Base-by-base conservation (phyloP, 2,113 vertebrate species). In the Chionodraco myersi region DNA sequence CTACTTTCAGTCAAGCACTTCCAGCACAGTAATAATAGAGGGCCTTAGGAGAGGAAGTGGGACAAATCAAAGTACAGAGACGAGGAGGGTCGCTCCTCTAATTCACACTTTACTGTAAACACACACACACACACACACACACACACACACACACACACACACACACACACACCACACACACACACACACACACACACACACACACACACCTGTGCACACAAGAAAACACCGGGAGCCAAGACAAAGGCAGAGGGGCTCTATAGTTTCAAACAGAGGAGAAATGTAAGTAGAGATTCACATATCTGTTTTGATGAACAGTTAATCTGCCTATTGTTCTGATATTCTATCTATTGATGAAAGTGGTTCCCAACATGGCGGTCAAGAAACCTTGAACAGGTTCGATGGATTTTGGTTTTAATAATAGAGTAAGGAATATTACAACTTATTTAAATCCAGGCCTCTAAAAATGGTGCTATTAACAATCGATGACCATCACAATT, bases 51-150 rank as follows among this genome's bases (percentile, higher is more conserved):
- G 82, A 90, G 90, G 89, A 92, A 91, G 82, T 80, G 72, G 13
- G 73, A 75, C 47, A 71, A 79, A 90, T 86, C 85, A 91, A 88
- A 89, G 84, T 16, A 79, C 14, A 57, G 71, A 80, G 60, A 80
- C 70, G 75, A 77, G 79, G 30, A 57, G 75, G 67, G 79, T 75
- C 47, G 75, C 76, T 76, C 72, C 77, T 80, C 53, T 79, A 78
- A 85, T 87, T 91, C 87, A 87, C 91, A 93, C 90, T 83, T 75
- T 82, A 92, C 88, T 90, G 72, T 89, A 89, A 89, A 87, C 74
- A 92, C 83, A 87, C 84, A 71, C 64, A 69, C 60, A 81, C 75
- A 84, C 88, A 79, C 76, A 75, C 30, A 30, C 30, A 4, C 60
- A 81, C 72, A 84, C 34, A 71, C 79, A 85, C 77, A 90, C 76